These are phyloP conservation scores for Ptychoptera contaminata DNA, from an alignment of 2,888 invertebrate genomes.

Conservation along the genomic window DNA sequence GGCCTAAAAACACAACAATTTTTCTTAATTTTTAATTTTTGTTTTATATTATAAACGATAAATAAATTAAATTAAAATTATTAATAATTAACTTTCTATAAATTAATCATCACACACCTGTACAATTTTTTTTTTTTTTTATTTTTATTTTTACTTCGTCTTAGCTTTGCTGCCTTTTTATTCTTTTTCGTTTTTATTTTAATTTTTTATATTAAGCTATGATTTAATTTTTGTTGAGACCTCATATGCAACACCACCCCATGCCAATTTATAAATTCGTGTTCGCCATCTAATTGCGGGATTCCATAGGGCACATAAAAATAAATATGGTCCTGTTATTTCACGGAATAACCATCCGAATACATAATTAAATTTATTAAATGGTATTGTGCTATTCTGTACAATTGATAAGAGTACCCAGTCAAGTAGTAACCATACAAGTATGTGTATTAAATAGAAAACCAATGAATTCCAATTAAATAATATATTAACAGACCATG, in stretches of 20 bases:
- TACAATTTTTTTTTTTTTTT: too few relatives aligned
- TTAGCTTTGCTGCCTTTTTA: too few relatives aligned
- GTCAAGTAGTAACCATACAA: constrained; percentile 92
- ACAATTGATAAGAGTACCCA: constrained; percentile 81
- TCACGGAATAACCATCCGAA: constrained; percentile 92
- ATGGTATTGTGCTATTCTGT: constrained; percentile 84
- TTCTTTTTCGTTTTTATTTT: too few relatives aligned
- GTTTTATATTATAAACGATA: too few relatives aligned
- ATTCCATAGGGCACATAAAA: constrained; percentile 70
- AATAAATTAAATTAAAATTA: too few relatives aligned
- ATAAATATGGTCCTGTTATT: constrained; percentile 74
- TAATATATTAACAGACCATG: constrained; percentile 70
- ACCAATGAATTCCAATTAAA: constrained; percentile 80
- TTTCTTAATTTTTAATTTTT: too few relatives aligned
- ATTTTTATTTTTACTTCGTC: too few relatives aligned
- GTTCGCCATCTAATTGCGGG: constrained; percentile 89
- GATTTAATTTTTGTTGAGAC: constrained; percentile 42
- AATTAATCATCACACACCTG: too few relatives aligned
- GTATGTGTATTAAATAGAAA: constrained; percentile 82
- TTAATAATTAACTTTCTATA: too few relatives aligned
- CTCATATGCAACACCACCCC: constrained; percentile 92
- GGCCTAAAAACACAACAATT: too few relatives aligned
- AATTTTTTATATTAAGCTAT: background rate
- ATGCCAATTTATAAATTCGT: constrained; percentile 75
- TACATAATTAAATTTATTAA: constrained; percentile 88